Conservation (phyloP, 2,113 vertebrate species). For the Tyrannus savana region DNA sequence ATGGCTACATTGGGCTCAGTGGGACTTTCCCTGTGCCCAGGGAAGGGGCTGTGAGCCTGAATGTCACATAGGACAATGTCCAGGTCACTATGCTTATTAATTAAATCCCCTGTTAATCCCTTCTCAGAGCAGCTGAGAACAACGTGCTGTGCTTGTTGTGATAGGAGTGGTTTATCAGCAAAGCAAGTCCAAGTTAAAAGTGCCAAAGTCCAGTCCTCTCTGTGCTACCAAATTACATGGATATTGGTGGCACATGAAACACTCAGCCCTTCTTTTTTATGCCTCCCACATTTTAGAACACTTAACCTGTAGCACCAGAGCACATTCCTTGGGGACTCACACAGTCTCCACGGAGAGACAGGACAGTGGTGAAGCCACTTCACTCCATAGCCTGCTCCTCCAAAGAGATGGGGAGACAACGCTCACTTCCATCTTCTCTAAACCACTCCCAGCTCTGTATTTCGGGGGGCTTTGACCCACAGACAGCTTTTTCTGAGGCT, state of each 20-base stretch:
- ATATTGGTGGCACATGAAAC: not conserved
- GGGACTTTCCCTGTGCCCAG: no score
- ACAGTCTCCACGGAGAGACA: not conserved
- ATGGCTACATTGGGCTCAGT: rapidly evolving
- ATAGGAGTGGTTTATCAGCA: no score
- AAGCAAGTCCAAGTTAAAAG: no score
- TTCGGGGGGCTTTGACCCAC: not conserved
- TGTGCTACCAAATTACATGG: not conserved
- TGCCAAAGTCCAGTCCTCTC: not conserved
- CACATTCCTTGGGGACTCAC: not conserved
- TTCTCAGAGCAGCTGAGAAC: not conserved
- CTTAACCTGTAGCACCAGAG: not conserved
- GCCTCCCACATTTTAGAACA: not conserved
- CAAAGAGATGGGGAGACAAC: not conserved
- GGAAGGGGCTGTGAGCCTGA: not conserved
- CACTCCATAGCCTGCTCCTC: not conserved
- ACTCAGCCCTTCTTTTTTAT: not conserved
- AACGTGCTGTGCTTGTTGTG: no score
- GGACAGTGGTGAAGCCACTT: not conserved
- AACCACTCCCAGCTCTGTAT: not conserved
- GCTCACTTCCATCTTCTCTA: not conserved
- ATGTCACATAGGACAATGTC: not conserved
- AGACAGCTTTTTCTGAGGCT: not conserved
- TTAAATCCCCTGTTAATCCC: not conserved
- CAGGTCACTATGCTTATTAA: not conserved